Evolutionary conservation across 2,797 vertebrate species (phyloP), one percentile per base, ranked within the genome.

Genomic region (Diplodus sargus): DNA sequence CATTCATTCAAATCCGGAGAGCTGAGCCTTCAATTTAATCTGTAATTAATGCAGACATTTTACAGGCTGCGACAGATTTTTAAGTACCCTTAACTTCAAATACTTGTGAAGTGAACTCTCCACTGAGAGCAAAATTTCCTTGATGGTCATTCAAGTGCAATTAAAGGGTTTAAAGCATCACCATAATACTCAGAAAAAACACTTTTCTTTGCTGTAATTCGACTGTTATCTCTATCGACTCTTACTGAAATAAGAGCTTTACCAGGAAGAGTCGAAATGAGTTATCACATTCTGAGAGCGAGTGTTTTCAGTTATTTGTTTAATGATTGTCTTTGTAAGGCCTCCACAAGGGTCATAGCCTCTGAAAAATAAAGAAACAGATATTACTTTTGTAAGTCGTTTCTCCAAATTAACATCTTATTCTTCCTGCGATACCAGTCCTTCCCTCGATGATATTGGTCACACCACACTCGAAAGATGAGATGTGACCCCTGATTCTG

Each of bases 71-170:
- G 0, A 11, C 51, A 25, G 12, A 68, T 13, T 60, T 42, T 78
- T 18, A 56, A 56, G 39, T 16, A 61, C 5, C 15, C 16, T 18
- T 28, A 74, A 66, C 47, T 12, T 54, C 45, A 14, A 70, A 28
- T 16, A 42, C 25, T 18, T 51, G 14, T 63, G 45, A 67, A 76
- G 53, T 68, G 18, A 78, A 60, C 6, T 82, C 13, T 78, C 17
- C 62, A 22, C 42, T 58, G 45, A 73, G 25, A 15, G 49, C 15
- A 34, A 39, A 18, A 45, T 63, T 78, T 74, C 62, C 70, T 56
- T 42, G 66, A 45, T 39, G 48, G 15, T 49, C 47, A 62, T 72
- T 87, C 22, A 81, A 53, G 58, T 65, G 47, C 69, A 78, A 79
- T 78, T 53, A 5, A 63, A 59, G 34, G 51, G 42, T 60, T 76